Percentiles rank a stretch among this genome's conserved stretches.
Conservation (phyloP, 2,113 vertebrate species). For the Vulpes ferrilata region DNA sequence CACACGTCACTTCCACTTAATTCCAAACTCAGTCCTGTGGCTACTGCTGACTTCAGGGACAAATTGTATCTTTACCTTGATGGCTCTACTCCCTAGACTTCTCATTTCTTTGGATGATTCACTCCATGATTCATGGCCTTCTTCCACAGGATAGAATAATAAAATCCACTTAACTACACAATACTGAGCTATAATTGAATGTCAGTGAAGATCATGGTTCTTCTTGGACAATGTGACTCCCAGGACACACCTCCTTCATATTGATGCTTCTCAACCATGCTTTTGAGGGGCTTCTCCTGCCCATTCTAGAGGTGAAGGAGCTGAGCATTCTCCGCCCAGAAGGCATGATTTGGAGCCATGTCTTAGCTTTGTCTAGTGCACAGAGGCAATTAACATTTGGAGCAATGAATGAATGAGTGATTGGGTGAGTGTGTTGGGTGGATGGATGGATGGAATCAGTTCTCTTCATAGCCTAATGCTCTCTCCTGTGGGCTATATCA, state of each 20-base stretch:
- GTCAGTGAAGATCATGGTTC: background rate
- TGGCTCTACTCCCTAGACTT: background rate
- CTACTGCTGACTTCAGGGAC: background rate
- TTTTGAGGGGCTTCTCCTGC: background rate
- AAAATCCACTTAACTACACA: background rate
- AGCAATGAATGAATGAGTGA: background rate
- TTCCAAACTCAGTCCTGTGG: background rate
- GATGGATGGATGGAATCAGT: background rate
- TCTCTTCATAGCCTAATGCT: background rate
- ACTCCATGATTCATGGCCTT: background rate
- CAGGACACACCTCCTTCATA: background rate
- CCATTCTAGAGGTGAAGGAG: background rate
- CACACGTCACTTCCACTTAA: background rate
- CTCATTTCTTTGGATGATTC: background rate
- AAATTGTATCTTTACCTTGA: background rate
- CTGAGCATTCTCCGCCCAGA: background rate
- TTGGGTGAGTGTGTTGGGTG: background rate
- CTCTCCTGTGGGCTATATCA: background rate
- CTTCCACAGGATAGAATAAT: background rate
- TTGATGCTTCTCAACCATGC: background rate
- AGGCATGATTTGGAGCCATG: background rate
- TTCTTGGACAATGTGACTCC: background rate
- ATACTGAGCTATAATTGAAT: background rate
- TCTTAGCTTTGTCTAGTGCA: background rate
- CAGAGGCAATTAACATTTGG: background rate